Conservation (phyloP, 2,797 vertebrate genomes). For the Notoglanidium macrostoma region DNA sequence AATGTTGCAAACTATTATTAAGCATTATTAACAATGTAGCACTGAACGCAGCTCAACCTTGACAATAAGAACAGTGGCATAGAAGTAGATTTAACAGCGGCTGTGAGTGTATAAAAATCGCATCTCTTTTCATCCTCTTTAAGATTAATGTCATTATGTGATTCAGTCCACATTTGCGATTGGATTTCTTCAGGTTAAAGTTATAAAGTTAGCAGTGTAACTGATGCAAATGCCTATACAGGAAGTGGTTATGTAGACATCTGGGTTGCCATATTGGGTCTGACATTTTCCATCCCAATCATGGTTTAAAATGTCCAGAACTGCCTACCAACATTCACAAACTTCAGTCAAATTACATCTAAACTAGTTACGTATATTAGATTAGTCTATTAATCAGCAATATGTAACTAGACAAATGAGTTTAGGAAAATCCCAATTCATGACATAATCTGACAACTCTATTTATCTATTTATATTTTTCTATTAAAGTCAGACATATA, state of each 20-base stretch:
- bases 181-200: background rate
- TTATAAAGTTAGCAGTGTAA: background rate
- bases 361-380: background rate
- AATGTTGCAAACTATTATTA: background rate
- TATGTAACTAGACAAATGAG: background rate
- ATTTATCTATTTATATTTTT: too few species aligned
- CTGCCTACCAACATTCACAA: background rate
- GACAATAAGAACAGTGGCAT: background rate
- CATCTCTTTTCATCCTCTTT: background rate
- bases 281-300: background rate
- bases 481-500: background rate
- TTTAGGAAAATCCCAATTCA: background rate
- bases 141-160: background rate
- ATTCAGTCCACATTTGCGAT: background rate
- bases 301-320: background rate
- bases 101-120: background rate
- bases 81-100: background rate
- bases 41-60: background rate
- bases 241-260: background rate
- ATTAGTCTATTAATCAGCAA: background rate
- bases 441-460: too few species aligned
- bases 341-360: background rate
- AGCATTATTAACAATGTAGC: background rate
- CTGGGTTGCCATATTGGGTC: background rate
- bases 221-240: background rate